Evolutionary conservation across 2,113 vertebrate species (phyloP), one percentile per base, ranked within the genome.

Genomic region (Pholis gunnellus): DNA sequence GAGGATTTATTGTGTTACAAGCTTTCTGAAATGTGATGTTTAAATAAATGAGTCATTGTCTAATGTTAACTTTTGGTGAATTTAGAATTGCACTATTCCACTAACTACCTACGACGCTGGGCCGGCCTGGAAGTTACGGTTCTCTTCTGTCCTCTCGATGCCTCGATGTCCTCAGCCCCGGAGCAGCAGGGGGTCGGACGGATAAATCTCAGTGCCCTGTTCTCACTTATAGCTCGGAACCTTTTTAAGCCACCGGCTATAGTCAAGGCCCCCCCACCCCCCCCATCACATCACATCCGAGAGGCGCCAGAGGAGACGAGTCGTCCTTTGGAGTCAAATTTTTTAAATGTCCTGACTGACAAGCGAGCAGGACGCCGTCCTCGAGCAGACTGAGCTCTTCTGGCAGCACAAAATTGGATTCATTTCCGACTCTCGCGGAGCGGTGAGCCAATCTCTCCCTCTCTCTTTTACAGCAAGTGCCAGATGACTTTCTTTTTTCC

Each of bases 321-420:
- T 42, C 65, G 29, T 61, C 71, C 72, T 82, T 46, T 68, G 67
- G 81, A 86, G 75, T 88, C 79, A 48, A 10, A 61, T 64, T 82
- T 83, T 38, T 75, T 85, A 65, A 91, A 67, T 14, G 31, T 82
- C 57, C 48, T 79, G 78, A 87, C 40, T 84, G 88, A 88, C 83
- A 85, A 75, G 29, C 22, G 56, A 73, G 75, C 8, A 22, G 27
- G 75, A 75, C 74, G 18, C 48, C 1, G 17, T 82, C 71, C 75
- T 81, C 2, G 4, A 79, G 75, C 36, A 25, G 61, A 46, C 57
- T 2, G 36, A 70, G 72, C 65, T 81, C 79, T 68, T 74, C 75
- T 57, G 69, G 82, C 74, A 75, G 76, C 72, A 48, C 73, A 38
- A 74, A 65, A 77, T 65, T 71, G 56, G 77, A 68, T 76, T 78